Base-by-base conservation (phyloP, 23 tunicate genomes). In the Pegea sp. region DNA sequence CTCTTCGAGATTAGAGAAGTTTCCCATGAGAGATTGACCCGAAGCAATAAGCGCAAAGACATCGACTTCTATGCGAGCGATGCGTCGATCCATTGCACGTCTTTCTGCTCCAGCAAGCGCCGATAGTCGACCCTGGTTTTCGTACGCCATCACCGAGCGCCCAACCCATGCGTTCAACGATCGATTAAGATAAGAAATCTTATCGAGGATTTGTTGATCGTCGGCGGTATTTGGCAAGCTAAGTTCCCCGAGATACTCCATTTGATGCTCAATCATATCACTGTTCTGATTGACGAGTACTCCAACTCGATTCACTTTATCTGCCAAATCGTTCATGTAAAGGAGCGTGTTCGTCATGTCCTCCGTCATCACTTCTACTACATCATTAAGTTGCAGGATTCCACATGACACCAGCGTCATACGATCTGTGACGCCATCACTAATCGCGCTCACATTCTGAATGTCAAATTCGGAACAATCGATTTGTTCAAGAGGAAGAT, bases 41-140 rank as follows among this genome's bases (percentile, higher is more conserved):
- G n/a, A n/a, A 11, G 46, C 46, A 16, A 38, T 38, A 16, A 16
- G 13, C 46, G 46, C 46, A 11, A 8, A 11, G 13, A 38, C 46
- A 16, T 38, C 16, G 46, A 38, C 16, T n/a, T n/a, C n/a, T n/a
- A n/a, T n/a, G n/a, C n/a, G n/a, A n/a, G n/a, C n/a, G 46, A 38
- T 38, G 13, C 46, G 11, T 16, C 16, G 13, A 11, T 8, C 16
- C 46, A 38, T 38, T 11, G 13, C 16, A 11, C 46, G 11, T 38
- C 46, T 38, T 16, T 38, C 46, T 16, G 46, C 46, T 16, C 46
- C 46, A 8, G 46, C 46, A 11, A 38, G 46, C 46, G 46, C 46
- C 46, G 46, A 38, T 16, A 38, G 46, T 16, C 46, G 11, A 11
- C 46, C 46, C 46, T 38, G 46, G 46, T 16, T 38, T 16, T 38